Percentiles rank a stretch among this genome's conserved stretches.
phyloP scores from a whole-genome alignment of 2,797 vertebrate species.

The Thalassophryne amazonica region DNA sequence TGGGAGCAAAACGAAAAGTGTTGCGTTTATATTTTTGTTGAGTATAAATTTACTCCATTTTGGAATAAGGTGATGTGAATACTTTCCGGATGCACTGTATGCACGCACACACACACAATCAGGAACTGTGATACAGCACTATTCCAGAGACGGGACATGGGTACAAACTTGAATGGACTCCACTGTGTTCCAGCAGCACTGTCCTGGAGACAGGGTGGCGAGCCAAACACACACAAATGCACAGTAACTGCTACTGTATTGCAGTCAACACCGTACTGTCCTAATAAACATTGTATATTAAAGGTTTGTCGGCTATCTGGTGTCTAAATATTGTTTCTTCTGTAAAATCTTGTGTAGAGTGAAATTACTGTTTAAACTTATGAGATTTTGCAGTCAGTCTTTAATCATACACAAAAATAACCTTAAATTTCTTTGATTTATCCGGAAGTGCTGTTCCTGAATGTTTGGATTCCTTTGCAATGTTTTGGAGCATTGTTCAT shows the following conservation, averaged over 20 bases:
- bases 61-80: too few relatives aligned
- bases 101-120: not conserved
- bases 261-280: slow-evolving; percentile 25
- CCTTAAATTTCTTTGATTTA: not conserved
- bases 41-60: too few relatives aligned
- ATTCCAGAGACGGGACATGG: slow-evolving; percentile 28
- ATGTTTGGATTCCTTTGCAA: too few relatives aligned
- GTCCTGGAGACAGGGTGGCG: slow-evolving; percentile 37
- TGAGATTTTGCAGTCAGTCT: too few relatives aligned
- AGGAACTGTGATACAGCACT: slow-evolving; percentile 38
- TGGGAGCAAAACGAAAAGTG: too few relatives aligned
- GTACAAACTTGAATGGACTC: slow-evolving; percentile 42
- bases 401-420: not conserved
- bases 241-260: slow-evolving; percentile 20
- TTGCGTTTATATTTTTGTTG: too few relatives aligned
- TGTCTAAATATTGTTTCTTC: not conserved
- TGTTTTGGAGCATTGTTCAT: too few relatives aligned
- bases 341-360: too few relatives aligned
- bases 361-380: too few relatives aligned
- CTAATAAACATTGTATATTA: not conserved
- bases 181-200: slow-evolving; percentile 45
- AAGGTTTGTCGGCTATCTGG: not conserved
- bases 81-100: too few relatives aligned
- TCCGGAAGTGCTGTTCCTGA: too few relatives aligned
- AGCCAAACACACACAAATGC: slow-evolving; percentile 5